Base-by-base conservation (phyloP, 2,888 invertebrate species). In the Lasioglossum zephyrum region DNA sequence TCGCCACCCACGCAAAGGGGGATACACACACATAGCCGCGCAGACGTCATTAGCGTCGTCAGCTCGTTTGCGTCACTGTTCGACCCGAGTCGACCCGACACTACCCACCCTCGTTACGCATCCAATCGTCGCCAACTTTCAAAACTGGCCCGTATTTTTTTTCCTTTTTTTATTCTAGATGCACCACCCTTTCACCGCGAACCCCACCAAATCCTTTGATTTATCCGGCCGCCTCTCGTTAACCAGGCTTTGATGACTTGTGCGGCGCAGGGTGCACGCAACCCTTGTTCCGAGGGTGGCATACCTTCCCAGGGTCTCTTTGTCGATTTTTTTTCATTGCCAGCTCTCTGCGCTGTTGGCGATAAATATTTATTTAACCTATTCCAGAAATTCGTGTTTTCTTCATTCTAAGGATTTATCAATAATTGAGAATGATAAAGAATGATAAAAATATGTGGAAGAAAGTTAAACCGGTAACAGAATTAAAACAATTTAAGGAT, bases 11-110 rank as follows among this genome's bases (percentile, higher is more conserved):
- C 22, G 31, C 63, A 57, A 3, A 57, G 57, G n/a, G 9, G n/a
- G 4, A 53, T 0, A n/a, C 4, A 2, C 13, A 13, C 16, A 63
- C 26, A 16, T 31, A 16, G 16, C 31, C 13, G 31, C 63, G 31
- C 16, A 36, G 31, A 81, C 89, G 74, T 86, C 86, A 86, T 86
- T 86, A 86, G 86, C 86, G 80, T 86, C 85, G 86, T 86, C 86
- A 86, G 86, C 86, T 86, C 86, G 86, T 86, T 86, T 85, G 86
- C 70, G 66, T 80, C 80, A 85, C 75, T 31, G 36, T 85, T 85
- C 80, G 77, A 77, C 49, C 79, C 77, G 47, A 49, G 53, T 16
- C 26, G n/a, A 5, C 63, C 26, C 16, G 22, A 26, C 53, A 22
- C 39, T 47, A 13, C 1, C 66, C 16, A 31, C 39, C 36, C 77